phyloP scores from a whole-genome alignment of 1,140 invertebrate genomes.

The Batillaria attramentaria region DNA sequence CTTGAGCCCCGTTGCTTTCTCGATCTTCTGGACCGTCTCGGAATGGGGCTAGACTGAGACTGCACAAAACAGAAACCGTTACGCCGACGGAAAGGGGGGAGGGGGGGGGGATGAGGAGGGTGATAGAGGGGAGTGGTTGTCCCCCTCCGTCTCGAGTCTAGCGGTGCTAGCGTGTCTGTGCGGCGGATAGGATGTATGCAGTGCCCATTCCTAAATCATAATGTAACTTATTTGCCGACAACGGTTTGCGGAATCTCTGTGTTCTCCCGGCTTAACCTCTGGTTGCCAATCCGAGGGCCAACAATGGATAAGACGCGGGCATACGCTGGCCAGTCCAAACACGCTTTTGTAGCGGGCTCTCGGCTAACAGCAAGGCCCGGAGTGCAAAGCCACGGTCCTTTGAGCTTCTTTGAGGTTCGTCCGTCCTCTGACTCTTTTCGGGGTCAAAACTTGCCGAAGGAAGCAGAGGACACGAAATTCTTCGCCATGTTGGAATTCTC shows the following conservation, averaged over 20 bases:
- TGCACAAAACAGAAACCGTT: background rate
- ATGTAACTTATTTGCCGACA: slow-evolving; percentile 13
- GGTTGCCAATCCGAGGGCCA: slow-evolving; percentile 5
- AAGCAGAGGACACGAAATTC: background rate
- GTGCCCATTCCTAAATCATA: slow-evolving; percentile 18
- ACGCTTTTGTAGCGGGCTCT: slow-evolving; percentile 17
- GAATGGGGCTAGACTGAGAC: background rate
- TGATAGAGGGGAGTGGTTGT: background rate
- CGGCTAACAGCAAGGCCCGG: background rate
- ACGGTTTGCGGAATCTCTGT: slow-evolving; percentile 17
- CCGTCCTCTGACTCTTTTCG: slow-evolving; percentile 1
- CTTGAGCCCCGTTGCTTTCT: background rate
- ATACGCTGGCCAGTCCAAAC: slow-evolving; percentile 8
- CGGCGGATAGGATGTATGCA: slow-evolving; percentile 1
- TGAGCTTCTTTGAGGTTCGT: background rate
- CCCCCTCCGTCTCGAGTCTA: background rate
- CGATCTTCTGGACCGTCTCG: background rate
- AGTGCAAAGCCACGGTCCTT: slow-evolving; percentile 5
- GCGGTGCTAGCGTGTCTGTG: background rate
- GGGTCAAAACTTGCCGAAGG: background rate
- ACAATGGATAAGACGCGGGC: slow-evolving; percentile 4
- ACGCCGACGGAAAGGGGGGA: background rate
- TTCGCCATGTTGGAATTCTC: background rate
- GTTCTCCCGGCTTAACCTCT: slow-evolving; percentile 23
- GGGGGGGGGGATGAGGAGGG: background rate